Evolutionary conservation across 64 coral and sea anemone genomes (phyloP).

Genomic region (Catalaphyllia jardinei): DNA sequence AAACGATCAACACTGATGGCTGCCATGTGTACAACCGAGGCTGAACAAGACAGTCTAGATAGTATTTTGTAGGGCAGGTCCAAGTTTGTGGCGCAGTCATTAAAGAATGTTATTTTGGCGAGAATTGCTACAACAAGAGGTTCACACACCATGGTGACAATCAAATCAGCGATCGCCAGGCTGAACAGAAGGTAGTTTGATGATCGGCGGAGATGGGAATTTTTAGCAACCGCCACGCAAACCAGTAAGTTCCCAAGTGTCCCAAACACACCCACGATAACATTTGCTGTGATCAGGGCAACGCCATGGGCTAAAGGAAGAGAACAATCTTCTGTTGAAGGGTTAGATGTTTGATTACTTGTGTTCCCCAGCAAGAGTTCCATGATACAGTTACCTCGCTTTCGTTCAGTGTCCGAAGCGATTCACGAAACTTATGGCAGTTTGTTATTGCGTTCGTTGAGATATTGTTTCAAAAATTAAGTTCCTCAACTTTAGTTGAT

Average conservation of each 20-base stretch:
- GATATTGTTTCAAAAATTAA: too few species aligned
- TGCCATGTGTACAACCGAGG: not conserved
- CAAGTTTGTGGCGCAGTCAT: not conserved
- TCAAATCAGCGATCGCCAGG: constrained; percentile 6
- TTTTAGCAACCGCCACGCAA: not conserved
- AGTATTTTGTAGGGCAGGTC: not conserved
- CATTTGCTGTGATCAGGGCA: not conserved
- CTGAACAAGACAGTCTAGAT: not conserved
- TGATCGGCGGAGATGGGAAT: not conserved
- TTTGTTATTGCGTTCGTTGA: too few species aligned
- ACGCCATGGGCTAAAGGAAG: constrained; percentile 11
- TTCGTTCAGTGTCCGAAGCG: too few species aligned
- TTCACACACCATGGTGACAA: constrained; percentile 17
- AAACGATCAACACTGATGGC: constrained; percentile 12
- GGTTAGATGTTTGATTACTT: not conserved
- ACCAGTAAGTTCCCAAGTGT: constrained; percentile 12
- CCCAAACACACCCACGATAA: not conserved
- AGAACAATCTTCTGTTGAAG: not conserved
- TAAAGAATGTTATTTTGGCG: not conserved
- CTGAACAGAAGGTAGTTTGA: constrained; percentile 15
- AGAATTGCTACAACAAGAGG: not conserved
- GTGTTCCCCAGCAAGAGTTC: not conserved
- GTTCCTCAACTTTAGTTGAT: too few species aligned
- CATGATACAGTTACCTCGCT: not conserved
- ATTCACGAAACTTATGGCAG: too few species aligned